Base-by-base conservation (phyloP, 2,888 invertebrate genomes). In the Odontothrips loti region DNA sequence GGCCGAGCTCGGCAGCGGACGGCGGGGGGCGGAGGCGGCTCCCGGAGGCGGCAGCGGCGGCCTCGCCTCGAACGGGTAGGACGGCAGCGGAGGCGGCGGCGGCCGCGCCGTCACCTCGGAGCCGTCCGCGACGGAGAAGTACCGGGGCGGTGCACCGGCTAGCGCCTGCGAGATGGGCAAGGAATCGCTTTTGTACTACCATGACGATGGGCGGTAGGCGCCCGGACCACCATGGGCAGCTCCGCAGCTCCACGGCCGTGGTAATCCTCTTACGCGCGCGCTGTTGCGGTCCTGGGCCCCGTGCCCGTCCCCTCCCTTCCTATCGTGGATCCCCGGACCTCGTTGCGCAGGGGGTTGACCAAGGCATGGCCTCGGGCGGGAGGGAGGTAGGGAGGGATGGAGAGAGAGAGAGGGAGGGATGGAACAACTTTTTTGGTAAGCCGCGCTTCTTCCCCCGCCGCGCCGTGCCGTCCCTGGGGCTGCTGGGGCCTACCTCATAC, bases 371-470 rank as follows among this genome's bases (percentile, higher is more conserved):
- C 58, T 20, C 12, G 58, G 51, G 51, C 3, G 15, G 51, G 51
- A 12, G 51, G 51, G 51, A 12, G 51, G 51, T 10, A 10, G 68
- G 63, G 63, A 17, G n/a, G 63, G 63, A n/a, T n/a, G n/a, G n/a
- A n/a, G n/a, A n/a, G n/a, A n/a, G n/a, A n/a, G n/a, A n/a, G 63
- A 68, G 6, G 23, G 68, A 11, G 23, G 68, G 68, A 2, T 9
- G 68, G n/a, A 11, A 1, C 23, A 75, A 75, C 68, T 75, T 75
- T 75, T 75, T 43, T 43, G 34, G 68, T 75, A 75, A 75, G 68
- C 68, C 23, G 23, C 68, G 23, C 58, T 58, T 27, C 27, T 23
- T 20, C 68, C 23, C 8, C 68, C 9, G 68, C n/a, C 63, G 20
- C 63, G 9, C 20, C 63, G 9, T 20, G n/a, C n/a, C 11, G 68